These are phyloP conservation scores for Phalacrocorax pelagicus DNA, from an alignment of 2,113 vertebrate genomes.

Conservation along the genomic window DNA sequence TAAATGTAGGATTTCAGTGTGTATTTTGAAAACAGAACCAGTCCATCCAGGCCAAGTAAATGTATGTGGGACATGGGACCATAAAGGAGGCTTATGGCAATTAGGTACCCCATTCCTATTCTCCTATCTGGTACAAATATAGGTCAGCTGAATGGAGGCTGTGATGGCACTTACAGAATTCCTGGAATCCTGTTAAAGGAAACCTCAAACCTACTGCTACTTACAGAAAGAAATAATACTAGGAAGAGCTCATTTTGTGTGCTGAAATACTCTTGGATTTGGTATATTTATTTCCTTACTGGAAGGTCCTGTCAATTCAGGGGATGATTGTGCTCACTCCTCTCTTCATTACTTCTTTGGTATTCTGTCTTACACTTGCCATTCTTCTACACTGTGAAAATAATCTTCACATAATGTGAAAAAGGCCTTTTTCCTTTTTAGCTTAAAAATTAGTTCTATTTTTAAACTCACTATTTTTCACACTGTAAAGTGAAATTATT, in stretches of 20 bases:
- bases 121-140: background rate
- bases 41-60: accelerated
- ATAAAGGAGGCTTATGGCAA: background rate
- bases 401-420: accelerated
- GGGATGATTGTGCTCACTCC: background rate
- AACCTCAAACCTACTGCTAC: background rate
- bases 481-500: background rate
- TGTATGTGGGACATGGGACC: background rate
- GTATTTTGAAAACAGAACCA: background rate
- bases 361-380: background rate
- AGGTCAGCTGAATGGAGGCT: accelerated
- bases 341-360: background rate
- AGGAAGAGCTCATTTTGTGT: background rate
- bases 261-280: background rate
- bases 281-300: background rate
- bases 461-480: background rate
- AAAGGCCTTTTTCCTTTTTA: accelerated
- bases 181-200: background rate
- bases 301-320: background rate
- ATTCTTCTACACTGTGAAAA: background rate
- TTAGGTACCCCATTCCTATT: background rate
- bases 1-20: accelerated
- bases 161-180: background rate
- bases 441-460: background rate
- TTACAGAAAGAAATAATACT: background rate